Base-by-base conservation (phyloP, 2,797 vertebrate species). In the Cyprinodon diabolis region DNA sequence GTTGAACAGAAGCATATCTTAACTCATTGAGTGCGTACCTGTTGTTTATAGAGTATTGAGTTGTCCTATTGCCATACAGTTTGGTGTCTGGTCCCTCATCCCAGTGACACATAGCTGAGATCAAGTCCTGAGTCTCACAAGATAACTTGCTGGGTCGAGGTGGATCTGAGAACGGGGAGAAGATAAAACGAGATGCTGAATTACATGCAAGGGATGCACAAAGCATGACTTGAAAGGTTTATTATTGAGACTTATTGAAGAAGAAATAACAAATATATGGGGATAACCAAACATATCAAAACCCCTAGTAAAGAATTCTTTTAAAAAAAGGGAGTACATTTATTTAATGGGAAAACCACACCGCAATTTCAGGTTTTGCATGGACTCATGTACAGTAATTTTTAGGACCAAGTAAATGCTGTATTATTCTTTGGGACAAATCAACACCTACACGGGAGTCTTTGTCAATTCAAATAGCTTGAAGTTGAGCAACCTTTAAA, bases 91-190 rank as follows among this genome's bases (percentile, higher is more conserved):
- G 85, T 30, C 75, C 84, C 72, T 54, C 69, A 1, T 76, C 91
- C 95, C 95, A 95, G 19, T 60, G 79, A 70, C 95, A 96, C 67
- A 90, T 85, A 10, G 92, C 89, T 9, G 91, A 89, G 13, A 9
- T 75, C 63, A 96, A 74, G 83, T 96, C 92, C 6, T 57, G 70
- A 4, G 94, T 95, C 75, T 95, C 94, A 63, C 95, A 96, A 35
- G 80, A 68, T 75, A 96, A 89, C 69, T 91, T 84, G 52, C 35
- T 89, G 71, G 83, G 91, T 49, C 72, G 79, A 1, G 95, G 95
- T 37, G 93, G 87, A 90, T 95, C 95, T 96, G 82, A 9, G 0
- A 21, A 80, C 23, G 4, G 14, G 37, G 23, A 66, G 0, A 57
- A 23, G 30, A 25, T 60, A 56, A 55, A 70, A 6, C 14, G 17